Evolutionary conservation across 2,888 invertebrate species (phyloP), one percentile per base, ranked within the genome.

Genomic region (Dasysyrphus albostriatus): DNA sequence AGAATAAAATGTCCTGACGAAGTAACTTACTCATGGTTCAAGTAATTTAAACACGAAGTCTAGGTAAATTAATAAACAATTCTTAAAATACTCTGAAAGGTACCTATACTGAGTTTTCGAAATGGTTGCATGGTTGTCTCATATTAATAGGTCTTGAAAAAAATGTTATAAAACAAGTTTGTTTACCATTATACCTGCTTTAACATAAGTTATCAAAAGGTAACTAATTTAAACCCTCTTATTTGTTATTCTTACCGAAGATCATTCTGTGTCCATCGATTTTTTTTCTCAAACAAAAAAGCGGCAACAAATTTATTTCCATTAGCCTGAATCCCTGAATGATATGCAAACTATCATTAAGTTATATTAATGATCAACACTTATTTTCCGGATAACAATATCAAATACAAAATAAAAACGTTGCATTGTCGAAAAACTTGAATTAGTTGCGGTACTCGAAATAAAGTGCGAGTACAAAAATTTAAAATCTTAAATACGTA

Each of bases 401-500:
- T 73, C 58, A 72, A 47, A 61, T 24, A 3, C 4, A 65, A 37
- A 56, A 59, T 42, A 14, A 39, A 29, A 1, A 2, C 5, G 24
- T 14, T 39, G 12, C 49, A 76, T 70, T 78, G 70, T 81, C 67
- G 10, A 37, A 59, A 37, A 84, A 84, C 81, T 84, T 81, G 84
- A 84, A 84, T 84, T 84, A 74, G 83, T 58, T 75, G 49, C 79
- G 83, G 69, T 69, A 83, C 84, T 84, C 42, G 80, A 84, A 83
- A 39, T 39, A 54, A 24, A 34, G 9, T 16, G 3, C 12, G 32
- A 32, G 9, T n/a, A 42, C 5, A 5, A 42, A 14, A 63, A 44
- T 34, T 19, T n/a, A n/a, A 7, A 16, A 75, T 63, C 70, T 32
- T 70, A 44, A 65, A 67, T 58, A 75, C 84, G 84, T 76, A 80